Evolutionary conservation across 2,888 invertebrate genomes (phyloP), one percentile per base, ranked within the genome.

Genomic region (Cantharis lateralis): DNA sequence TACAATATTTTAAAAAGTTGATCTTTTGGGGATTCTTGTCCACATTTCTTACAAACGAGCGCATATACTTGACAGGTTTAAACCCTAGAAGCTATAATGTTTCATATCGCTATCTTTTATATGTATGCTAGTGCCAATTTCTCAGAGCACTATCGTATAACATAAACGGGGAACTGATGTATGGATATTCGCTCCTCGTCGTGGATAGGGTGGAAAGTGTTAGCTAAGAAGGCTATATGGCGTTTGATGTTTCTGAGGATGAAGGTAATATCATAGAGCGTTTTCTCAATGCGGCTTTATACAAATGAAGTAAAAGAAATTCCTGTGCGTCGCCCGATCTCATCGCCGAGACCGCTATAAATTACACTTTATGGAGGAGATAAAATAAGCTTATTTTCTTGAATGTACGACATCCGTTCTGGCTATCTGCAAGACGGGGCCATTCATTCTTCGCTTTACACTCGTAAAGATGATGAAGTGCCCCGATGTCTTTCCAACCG

Each of bases 341-440:
- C 86, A 85, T 85, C 86, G 84, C 84, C 81, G 81, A 82, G 82
- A 82, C 84, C 80, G 81, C 84, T 83, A 88, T 88, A 88, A 88
- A 88, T 88, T 87, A 85, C 84, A 83, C 84, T 88, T 88, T 88
- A 88, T 88, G 86, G 86, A 83, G 83, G 82, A 87, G 88, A 88
- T 88, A 88, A 88, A 88, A 87, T 87, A 87, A 87, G 87, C 87
- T 88, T 88, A 88, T 88, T 87, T 87, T 87, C 87, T 86, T 83
- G 86, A 87, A 87, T 87, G 87, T 87, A 87, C 85, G 87, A 87
- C 87, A 87, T 86, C 85, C 86, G 85, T 84, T 87, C 83, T 82
- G 84, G 86, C 84, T 85, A 84, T 85, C 85, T 85, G 82, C 83
- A 81, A 82, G 84, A 85, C 83, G 83, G 82, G 82, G 82, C 87